Evolutionary conservation across 2,113 vertebrate genomes (phyloP).

Genomic region (Carollia perspicillata): DNA sequence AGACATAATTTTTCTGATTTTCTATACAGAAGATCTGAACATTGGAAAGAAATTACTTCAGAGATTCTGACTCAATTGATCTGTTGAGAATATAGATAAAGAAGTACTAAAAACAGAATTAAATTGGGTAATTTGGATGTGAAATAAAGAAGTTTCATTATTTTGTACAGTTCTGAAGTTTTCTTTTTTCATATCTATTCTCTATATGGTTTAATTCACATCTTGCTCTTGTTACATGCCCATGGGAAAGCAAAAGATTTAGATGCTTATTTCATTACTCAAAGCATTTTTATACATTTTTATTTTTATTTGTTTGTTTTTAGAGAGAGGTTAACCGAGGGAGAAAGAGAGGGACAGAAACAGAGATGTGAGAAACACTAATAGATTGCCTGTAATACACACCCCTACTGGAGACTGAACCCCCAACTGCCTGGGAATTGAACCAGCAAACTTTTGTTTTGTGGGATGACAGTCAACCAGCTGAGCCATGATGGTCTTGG

Average conservation of each 20-base stretch:
- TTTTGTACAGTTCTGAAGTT: not conserved
- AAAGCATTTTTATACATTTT: not conserved
- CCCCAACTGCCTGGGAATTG: too few species aligned
- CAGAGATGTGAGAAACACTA: too few species aligned
- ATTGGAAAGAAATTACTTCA: not conserved
- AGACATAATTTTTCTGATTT: not conserved
- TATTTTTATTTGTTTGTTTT: not conserved
- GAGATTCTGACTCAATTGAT: not conserved
- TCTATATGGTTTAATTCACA: not conserved
- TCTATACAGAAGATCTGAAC: not conserved
- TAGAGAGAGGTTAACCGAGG: too few species aligned
- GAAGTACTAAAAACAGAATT: not conserved
- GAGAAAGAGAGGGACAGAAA: too few species aligned
- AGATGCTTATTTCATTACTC: not conserved
- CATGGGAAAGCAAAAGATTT: not conserved
- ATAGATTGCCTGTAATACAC: too few species aligned
- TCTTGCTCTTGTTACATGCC: not conserved
- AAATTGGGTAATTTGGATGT: not conserved
- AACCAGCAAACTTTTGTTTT: too few species aligned
- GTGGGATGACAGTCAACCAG: too few species aligned
- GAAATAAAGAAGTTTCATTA: not conserved
- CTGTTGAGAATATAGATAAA: not conserved
- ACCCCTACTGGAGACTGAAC: too few species aligned
- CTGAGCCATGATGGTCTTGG: too few species aligned
- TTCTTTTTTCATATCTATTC: not conserved